Base-by-base conservation (phyloP, 2,888 invertebrate genomes). In the Crepidodera aurea region DNA sequence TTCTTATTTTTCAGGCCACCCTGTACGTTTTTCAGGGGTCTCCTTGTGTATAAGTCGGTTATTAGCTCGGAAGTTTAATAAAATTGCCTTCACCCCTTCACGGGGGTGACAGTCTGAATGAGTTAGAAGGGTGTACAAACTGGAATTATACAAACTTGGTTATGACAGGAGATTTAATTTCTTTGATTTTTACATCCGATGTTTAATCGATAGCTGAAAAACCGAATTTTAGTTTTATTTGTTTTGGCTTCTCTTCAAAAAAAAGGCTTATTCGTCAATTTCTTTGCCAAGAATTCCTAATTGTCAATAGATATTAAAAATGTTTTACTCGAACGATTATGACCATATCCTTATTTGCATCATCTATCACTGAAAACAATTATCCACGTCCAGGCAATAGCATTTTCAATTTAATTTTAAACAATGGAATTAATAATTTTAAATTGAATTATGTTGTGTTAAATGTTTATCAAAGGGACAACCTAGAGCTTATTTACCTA, bases 41-140 rank as follows among this genome's bases (percentile, higher is more conserved):
- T 19, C 25, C 1, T 22, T 4, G 12, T 13, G 13, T 53, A 27
- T 44, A 44, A 32, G 44, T 46, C 25, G 15, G 29, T 62, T 62
- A 62, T 62, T 62, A 62, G 62, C 62, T 57, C 8, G 27, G 46
- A 44, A 44, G 57, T 27, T 53, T 62, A 19, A 57, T 62, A 51
- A 57, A 62, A 59, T 39, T 39, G 37, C 27, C 40, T 19, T 44
- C 51, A 56, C 61, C 55, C 55, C 39, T 56, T 51, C 42, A 34
- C 50, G 44, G 44, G 54, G 60, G 55, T 55, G 55, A 44, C 44
- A 42, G 8, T 25, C 42, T 44, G 55, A 19, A 44, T 44, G 44
- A 19, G 25, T 44, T 25, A 44, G 44, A 22, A 22, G 29, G 29
- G 44, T 32, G 18, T n/a, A 39, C 7, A 53, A 40, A 25, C 37